These are phyloP conservation scores for Magallana gigas DNA, from an alignment of 1,140 invertebrate genomes.

Conservation along the genomic window DNA sequence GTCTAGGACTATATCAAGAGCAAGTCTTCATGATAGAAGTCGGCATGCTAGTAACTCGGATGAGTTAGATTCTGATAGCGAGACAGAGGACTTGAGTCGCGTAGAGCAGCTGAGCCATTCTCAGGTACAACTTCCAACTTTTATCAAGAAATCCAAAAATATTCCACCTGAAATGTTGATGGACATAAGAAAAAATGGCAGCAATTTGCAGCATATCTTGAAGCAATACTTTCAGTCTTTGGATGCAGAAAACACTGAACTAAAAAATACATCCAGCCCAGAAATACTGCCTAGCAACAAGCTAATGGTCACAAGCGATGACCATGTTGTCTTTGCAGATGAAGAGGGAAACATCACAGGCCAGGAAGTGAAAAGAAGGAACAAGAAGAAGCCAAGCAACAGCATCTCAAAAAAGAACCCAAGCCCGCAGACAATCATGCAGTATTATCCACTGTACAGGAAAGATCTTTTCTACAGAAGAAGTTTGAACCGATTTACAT, in stretches of 20 bases:
- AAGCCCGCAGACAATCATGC: neutral
- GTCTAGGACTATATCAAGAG: conserved; percentile 61
- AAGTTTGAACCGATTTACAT: conserved; percentile 1
- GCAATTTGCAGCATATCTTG: conserved; percentile 54
- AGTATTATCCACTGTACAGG: conserved; percentile 69
- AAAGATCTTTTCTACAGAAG: conserved; percentile 62
- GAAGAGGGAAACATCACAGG: neutral
- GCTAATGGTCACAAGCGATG: conserved; percentile 42
- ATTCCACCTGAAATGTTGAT: conserved; percentile 62
- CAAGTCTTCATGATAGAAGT: conserved; percentile 57
- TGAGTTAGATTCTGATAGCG: conserved; percentile 45
- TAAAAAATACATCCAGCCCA: neutral
- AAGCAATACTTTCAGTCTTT: conserved; percentile 55
- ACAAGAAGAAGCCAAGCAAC: neutral
- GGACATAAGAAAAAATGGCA: conserved; percentile 63
- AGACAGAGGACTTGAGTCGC: conserved; percentile 36
- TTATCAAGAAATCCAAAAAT: conserved; percentile 58
- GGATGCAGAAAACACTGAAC: neutral
- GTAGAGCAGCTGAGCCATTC: conserved; percentile 65
- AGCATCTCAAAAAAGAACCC: neutral
- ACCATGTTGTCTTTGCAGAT: conserved; percentile 44
- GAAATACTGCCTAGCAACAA: conserved; percentile 33
- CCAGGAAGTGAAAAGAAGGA: neutral
- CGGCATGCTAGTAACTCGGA: conserved; percentile 54
- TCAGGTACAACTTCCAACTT: conserved; percentile 70